A percentile compares a stretch with the other conserved stretches of the same genome.
phyloP scores from a whole-genome alignment of 2,797 vertebrate species.

The Molossus molossus region DNA sequence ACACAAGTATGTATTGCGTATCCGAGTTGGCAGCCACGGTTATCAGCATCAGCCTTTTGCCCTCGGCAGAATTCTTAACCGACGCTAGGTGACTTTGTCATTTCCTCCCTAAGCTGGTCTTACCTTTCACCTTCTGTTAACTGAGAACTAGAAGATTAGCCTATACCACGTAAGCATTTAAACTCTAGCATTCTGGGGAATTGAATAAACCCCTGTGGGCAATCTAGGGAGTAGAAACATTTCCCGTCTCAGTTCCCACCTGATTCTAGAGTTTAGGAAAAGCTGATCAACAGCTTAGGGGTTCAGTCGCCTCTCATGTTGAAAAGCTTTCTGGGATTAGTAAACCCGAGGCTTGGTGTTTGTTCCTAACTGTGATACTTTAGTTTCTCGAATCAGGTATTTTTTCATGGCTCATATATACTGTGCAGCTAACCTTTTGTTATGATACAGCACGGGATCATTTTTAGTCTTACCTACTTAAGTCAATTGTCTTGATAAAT shows the following conservation, averaged over 20 bases:
- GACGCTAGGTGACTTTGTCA: neutral
- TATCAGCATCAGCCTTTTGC: constrained; percentile 13
- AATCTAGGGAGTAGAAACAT: neutral
- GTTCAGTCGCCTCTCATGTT: neutral
- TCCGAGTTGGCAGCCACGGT: neutral
- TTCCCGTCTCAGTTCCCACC: neutral
- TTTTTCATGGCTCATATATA: neutral
- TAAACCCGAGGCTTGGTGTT: neutral
- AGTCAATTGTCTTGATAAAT: neutral
- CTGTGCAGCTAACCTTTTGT: constrained; percentile 27
- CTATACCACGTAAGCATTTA: neutral
- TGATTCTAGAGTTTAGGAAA: constrained; percentile 46
- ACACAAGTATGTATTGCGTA: neutral
- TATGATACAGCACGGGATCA: neutral
- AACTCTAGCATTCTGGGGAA: neutral
- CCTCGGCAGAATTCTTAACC: neutral
- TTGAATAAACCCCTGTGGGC: neutral
- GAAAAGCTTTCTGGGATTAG: neutral
- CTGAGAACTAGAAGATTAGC: neutral
- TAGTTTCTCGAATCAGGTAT: neutral
- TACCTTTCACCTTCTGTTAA: neutral
- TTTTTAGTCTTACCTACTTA: constrained; percentile 34
- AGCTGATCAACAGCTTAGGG: neutral
- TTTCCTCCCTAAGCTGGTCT: neutral
- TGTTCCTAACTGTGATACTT: neutral